These are phyloP conservation scores for Hycleus cichorii DNA, from an alignment of 1,140 invertebrate species.

Conservation along the genomic window DNA sequence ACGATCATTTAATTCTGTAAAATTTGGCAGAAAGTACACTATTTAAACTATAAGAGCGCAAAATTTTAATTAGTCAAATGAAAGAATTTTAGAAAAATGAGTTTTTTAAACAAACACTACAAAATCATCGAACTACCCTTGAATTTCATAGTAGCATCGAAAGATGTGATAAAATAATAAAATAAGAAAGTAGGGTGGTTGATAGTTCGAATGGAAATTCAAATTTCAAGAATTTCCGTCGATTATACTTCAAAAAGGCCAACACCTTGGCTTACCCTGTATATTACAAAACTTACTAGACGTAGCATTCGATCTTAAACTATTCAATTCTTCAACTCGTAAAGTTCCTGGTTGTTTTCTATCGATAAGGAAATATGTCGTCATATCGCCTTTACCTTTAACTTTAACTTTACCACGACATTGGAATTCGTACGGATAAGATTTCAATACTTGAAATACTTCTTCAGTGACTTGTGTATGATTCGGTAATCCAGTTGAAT, in stretches of 20 bases:
- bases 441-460: constrained; percentile 63
- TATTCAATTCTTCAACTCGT: constrained; percentile 47
- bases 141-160: no score
- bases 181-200: no score
- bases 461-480: constrained; percentile 83
- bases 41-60: no score
- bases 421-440: constrained; percentile 67
- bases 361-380: constrained; percentile 80
- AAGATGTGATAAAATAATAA: no score
- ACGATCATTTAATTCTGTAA: no score
- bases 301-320: constrained; percentile 26
- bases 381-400: constrained; percentile 91
- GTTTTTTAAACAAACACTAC: no score
- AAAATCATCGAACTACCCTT: no score
- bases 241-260: not conserved
- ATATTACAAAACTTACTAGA: constrained; percentile 1
- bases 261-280: not conserved
- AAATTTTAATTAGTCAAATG: no score
- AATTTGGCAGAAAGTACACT: no score
- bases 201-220: no score
- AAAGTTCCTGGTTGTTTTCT: constrained; percentile 52
- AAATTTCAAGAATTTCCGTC: no score
- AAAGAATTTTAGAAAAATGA: no score
- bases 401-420: constrained; percentile 84
- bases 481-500: constrained; percentile 76